Base-by-base conservation (phyloP, 1,140 invertebrate genomes). In the Drosophila murphyi region DNA sequence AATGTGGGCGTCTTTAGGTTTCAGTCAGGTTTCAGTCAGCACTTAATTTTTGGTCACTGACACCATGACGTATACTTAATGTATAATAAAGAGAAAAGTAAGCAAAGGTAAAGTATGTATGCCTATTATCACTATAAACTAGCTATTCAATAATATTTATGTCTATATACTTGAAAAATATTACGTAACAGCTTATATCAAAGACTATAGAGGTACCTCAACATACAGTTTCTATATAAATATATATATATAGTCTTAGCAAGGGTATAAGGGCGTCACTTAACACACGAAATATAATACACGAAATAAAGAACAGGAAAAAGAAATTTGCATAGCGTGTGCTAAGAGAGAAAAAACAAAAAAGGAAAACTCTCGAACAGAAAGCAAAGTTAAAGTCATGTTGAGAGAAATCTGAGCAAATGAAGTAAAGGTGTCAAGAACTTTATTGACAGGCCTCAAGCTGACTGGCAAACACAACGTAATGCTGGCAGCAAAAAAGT, bases 351-450 rank as follows among this genome's bases (percentile, higher is more conserved):
- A 45, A 32, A 31, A 61, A 69, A 55, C 1, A 56, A 62, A 60
- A 80, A 75, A 41, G 31, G 48, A 73, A 51, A 64, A 56, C 47
- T 20, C n/a, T 39, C 52, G 52, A 35, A 65, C 68, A 67, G 61
- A 68, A 71, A 67, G 78, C 79, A 87, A 87, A 87, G 79, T 67
- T 64, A 87, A 82, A 87, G 82, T 78, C 82, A 82, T 78, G 79
- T 71, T 62, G 41, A 68, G 79, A 87, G 83, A 87, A 87, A 88
- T 87, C 82, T 87, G 82, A 50, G 79, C 79, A 87, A 87, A 87
- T 87, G 79, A 88, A 88, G 82, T 76, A 88, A 87, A 88, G 83
- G 82, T 87, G 82, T 87, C 82, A 87, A 87, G 82, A 87, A 88
- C 83, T 79, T 88, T 88, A 88, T 88, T 87, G 82, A 87, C 82